These are phyloP conservation scores for Corapipo altera DNA, from an alignment of 2,113 vertebrate species.

Conservation along the genomic window DNA sequence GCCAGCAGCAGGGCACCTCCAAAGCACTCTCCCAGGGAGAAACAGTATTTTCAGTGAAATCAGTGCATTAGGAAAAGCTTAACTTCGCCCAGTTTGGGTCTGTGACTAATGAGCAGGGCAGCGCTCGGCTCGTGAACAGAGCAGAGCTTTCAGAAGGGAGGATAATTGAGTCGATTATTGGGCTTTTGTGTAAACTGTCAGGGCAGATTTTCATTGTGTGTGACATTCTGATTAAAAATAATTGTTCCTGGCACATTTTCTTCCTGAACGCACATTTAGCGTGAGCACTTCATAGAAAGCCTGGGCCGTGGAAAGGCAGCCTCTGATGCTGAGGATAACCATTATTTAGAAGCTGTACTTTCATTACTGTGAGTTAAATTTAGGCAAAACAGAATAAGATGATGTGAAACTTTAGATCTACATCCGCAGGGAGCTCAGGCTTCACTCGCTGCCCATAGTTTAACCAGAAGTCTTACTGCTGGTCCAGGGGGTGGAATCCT, in stretches of 20 bases:
- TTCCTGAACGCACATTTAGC: background rate
- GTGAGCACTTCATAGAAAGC: background rate
- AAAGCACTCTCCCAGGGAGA: background rate
- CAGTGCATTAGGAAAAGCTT: background rate
- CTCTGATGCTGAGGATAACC: background rate
- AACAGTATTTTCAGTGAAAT: background rate
- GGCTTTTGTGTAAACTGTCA: conserved; percentile 52
- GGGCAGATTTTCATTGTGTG: conserved; percentile 54
- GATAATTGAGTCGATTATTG: conserved; percentile 52
- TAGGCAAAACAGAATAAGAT: background rate
- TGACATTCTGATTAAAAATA: conserved; percentile 53
- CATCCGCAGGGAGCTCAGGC: background rate
- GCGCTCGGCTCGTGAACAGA: background rate
- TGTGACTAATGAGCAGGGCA: background rate
- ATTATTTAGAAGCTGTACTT: background rate
- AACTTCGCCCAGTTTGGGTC: conserved; percentile 3
- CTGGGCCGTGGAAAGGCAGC: background rate
- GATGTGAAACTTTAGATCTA: background rate
- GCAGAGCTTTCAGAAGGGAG: conserved; percentile 42
- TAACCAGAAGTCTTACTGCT: background rate
- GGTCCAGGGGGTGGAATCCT: background rate
- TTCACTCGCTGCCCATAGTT: fast-evolving
- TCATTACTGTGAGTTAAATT: background rate
- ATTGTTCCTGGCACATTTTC: conserved; percentile 48
- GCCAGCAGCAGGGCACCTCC: background rate